Evolutionary conservation across 2,113 vertebrate species (phyloP).

Genomic region (Morphnarchus princeps): DNA sequence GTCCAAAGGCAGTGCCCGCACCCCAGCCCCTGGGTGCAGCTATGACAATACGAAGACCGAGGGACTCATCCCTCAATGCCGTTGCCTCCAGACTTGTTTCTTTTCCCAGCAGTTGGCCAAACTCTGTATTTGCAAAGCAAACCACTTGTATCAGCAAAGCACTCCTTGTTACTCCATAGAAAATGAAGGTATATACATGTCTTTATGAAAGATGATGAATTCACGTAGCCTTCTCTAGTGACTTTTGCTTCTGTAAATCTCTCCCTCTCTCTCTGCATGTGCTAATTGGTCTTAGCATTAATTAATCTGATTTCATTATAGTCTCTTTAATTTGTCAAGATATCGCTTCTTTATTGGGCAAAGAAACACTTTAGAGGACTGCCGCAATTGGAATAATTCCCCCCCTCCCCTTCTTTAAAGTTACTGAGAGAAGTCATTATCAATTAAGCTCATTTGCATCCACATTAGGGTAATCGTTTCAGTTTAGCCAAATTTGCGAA

Average conservation of each 20-base stretch:
- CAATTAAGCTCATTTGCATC: constrained; percentile 78
- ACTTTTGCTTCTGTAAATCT: constrained; percentile 55
- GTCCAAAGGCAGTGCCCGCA: neutral
- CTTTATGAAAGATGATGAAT: constrained; percentile 38
- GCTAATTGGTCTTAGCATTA: constrained; percentile 77
- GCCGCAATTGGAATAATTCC: constrained; percentile 59
- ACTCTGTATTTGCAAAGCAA: neutral
- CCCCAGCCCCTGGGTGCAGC: neutral
- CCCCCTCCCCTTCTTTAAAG: constrained; percentile 33
- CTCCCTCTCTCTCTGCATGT: constrained; percentile 44
- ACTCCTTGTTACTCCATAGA: fast-evolving
- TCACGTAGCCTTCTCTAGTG: constrained; percentile 31
- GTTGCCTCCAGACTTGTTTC: fast-evolving
- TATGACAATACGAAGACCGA: fast-evolving
- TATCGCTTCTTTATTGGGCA: constrained; percentile 63
- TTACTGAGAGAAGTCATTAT: constrained; percentile 67
- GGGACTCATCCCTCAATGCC: neutral
- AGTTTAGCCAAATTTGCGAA: constrained; percentile 75
- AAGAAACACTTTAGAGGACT: constrained; percentile 63
- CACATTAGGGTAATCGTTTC: constrained; percentile 73
- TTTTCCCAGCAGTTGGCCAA: fast-evolving
- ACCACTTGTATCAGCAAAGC: fast-evolving
- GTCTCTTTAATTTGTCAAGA: constrained; percentile 76
- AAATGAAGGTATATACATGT: neutral
- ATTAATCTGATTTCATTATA: constrained; percentile 80